Evolutionary conservation across 2,113 vertebrate genomes (phyloP).

Genomic region (Ibidorhyncha struthersii): DNA sequence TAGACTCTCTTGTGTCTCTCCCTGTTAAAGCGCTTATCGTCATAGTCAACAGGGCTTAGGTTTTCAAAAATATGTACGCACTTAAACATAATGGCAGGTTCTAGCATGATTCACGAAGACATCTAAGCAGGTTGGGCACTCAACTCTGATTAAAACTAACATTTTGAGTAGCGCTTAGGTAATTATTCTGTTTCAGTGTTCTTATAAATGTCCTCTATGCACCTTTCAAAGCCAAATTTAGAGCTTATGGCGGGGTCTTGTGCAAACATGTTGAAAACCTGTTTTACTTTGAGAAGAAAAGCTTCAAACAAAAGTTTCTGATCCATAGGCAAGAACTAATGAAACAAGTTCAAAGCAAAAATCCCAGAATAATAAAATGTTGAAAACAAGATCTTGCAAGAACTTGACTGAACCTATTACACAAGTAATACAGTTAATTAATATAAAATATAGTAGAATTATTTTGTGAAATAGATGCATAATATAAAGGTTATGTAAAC

Average conservation of each 20-base stretch:
- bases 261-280: not conserved
- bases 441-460: not conserved
- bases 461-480: not conserved
- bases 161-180: not conserved
- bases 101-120: not conserved
- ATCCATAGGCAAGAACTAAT: not conserved
- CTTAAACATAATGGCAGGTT: not conserved
- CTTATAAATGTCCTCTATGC: not conserved
- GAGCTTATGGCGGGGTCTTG: not conserved
- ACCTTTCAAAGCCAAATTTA: not conserved
- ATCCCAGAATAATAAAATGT: not conserved
- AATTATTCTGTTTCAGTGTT: not conserved
- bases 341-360: not conserved
- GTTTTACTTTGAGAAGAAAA: not conserved
- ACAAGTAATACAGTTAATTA: not conserved
- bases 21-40: not conserved
- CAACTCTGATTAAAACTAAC: not conserved
- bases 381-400: not conserved
- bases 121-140: not conserved
- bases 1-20: not conserved
- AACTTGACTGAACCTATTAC: not conserved
- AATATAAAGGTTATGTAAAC: not conserved
- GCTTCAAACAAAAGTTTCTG: not conserved
- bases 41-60: not conserved
- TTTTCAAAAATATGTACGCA: not conserved